Base-by-base conservation (phyloP, 2,888 invertebrate species). In the Saturnia japonica region DNA sequence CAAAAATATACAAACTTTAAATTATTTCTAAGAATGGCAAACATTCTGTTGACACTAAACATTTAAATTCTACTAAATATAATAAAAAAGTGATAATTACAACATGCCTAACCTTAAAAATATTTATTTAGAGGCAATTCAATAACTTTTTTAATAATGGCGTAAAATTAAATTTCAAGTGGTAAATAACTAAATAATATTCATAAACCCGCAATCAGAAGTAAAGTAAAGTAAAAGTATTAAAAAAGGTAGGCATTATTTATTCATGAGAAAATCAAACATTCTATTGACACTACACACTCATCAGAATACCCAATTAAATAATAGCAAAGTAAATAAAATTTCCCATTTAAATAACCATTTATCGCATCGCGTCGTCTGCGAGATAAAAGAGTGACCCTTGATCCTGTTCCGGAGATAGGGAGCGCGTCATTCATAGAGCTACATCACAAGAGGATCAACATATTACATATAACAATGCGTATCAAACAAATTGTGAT, bases 281-380 rank as follows among this genome's bases (percentile, higher is more conserved):
- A 16, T 47, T 47, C 1, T 47, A 47, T 47, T 19, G 1, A 28
- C 28, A 28, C 14, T 16, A 28, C 0, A 60, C 25, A 28, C 14
- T 60, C 57, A 60, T 60, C 57, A 2, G 28, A 60, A 60, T 60
- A 25, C 28, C 14, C 28, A 60, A 60, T 60, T 60, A 60, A 60
- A 40, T 9, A n/a, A 40, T 54, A 64, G 9, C 6, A 34, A 8
- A 19, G 62, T 40, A 64, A 64, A 64, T n/a, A 64, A 28, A 64
- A 9, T 64, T 40, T 64, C 64, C 19, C 19, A n/a, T 40, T 64
- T 6, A 40, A 64, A 64, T 64, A 40, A 64, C 6, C 8, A n/a
- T 64, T 40, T 40, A 64, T 64, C 64, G 64, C 40, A 9, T n/a
- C 19, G 19, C 42, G 25, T 14, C 64, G 64, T 64, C 64, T n/a